phyloP scores from a whole-genome alignment of 2,797 vertebrate species.

The Mastacembelus armatus region DNA sequence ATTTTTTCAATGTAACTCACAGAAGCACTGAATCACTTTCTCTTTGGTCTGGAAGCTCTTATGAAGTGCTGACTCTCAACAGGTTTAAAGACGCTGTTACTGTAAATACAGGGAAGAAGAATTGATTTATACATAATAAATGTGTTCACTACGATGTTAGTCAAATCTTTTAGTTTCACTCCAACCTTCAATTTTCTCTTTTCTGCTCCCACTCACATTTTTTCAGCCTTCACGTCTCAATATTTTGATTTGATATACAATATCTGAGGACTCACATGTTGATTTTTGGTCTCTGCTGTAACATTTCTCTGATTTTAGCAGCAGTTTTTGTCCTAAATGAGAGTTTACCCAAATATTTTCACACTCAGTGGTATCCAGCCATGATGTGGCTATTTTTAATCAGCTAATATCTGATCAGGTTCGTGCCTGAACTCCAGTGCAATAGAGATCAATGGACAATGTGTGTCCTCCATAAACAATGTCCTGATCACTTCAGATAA shows the following conservation, averaged over 20 bases:
- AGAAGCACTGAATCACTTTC: background rate
- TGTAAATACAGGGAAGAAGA: background rate
- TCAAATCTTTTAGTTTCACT: no score
- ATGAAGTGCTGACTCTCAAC: background rate
- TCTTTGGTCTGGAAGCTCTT: background rate
- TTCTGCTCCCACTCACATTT: no score
- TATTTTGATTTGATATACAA: background rate
- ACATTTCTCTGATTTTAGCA: no score
- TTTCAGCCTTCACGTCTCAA: no score
- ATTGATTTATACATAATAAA: background rate
- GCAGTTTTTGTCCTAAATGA: no score
- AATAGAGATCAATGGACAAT: no score
- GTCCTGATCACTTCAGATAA: no score
- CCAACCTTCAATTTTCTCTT: no score
- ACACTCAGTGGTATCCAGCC: no score
- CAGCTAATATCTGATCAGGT: background rate
- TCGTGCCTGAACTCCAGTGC: no score
- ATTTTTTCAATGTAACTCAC: background rate
- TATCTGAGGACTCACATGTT: background rate
- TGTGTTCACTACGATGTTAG: background rate
- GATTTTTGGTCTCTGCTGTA: background rate
- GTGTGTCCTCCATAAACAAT: no score
- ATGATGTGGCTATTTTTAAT: background rate
- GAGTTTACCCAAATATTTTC: no score
- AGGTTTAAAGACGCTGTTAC: background rate